Evolutionary conservation across 2,797 vertebrate genomes (phyloP).

Genomic region (Hemitrygon akajei): DNA sequence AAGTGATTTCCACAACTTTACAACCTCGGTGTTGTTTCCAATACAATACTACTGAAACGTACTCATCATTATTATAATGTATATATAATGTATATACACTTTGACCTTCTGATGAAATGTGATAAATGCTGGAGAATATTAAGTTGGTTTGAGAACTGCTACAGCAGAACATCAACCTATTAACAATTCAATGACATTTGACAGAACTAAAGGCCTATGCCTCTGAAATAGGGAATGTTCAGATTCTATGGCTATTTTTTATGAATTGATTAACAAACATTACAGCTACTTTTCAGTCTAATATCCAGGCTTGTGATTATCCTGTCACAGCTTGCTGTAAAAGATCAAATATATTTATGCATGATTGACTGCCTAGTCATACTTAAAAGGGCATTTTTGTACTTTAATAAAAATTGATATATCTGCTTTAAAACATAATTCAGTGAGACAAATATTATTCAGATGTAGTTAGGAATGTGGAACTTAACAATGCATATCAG

Average conservation of each 20-base stretch:
- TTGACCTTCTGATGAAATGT: neutral
- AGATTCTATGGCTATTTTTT: neutral
- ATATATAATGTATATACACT: neutral
- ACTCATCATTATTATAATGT: neutral
- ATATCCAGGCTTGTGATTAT: neutral
- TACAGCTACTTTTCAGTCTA: neutral
- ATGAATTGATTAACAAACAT: neutral
- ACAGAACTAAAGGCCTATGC: neutral
- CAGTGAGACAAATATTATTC: neutral
- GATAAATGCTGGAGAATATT: neutral
- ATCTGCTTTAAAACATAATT: neutral
- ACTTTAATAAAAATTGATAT: neutral
- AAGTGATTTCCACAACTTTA: neutral
- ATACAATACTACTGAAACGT: neutral
- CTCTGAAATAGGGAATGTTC: neutral
- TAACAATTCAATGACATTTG: neutral
- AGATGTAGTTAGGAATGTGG: neutral
- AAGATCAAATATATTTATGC: neutral
- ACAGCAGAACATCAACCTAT: neutral
- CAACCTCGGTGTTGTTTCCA: neutral
- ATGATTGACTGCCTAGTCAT: neutral
- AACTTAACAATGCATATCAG: neutral
- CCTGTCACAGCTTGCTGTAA: neutral
- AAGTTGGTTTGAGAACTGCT: neutral
- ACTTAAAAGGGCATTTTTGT: neutral